Percentiles rank a stretch among this genome's conserved stretches.
Conservation (phyloP, 2,888 invertebrate species). For the Latrodectus hesperus region DNA sequence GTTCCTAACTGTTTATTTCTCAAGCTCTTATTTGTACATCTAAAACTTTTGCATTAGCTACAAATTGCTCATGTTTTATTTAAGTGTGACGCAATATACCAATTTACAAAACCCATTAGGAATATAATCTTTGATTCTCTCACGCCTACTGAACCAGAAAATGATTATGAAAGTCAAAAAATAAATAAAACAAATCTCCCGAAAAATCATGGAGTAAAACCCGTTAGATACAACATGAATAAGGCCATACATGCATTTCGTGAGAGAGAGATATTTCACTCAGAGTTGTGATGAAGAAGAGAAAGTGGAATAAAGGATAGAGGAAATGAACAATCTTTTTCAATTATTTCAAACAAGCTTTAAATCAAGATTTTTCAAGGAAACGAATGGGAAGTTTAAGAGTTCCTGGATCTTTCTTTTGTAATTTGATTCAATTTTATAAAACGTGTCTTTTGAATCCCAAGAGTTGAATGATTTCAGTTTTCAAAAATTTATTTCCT, state of each 20-base stretch:
- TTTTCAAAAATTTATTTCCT: too few species aligned
- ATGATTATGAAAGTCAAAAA: neutral
- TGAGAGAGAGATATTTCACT: constrained; percentile 32
- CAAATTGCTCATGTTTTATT: too few species aligned
- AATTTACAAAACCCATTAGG: too few species aligned
- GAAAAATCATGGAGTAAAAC: constrained; percentile 20
- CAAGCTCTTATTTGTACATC: too few species aligned
- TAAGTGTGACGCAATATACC: too few species aligned
- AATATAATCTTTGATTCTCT: too few species aligned
- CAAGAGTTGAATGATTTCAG: too few species aligned
- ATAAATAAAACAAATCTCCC: neutral
- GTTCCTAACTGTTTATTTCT: too few species aligned
- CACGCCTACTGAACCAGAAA: too few species aligned
- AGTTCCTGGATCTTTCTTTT: constrained; percentile 10
- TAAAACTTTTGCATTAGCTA: too few species aligned
- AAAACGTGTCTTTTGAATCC: too few species aligned
- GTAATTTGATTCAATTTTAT: constrained; percentile 9
- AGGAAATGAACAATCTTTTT: constrained; percentile 17
- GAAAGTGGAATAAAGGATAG: constrained; percentile 1
- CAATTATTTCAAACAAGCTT: constrained; percentile 15
- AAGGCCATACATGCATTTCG: constrained; percentile 44
- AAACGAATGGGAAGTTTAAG: neutral
- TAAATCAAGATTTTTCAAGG: neutral
- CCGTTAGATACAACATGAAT: constrained; percentile 36
- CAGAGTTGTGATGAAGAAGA: constrained; percentile 25